Percentiles rank a stretch among this genome's conserved stretches.
phyloP scores from a whole-genome alignment of 2,113 vertebrate species.

The Phoenicopterus ruber region DNA sequence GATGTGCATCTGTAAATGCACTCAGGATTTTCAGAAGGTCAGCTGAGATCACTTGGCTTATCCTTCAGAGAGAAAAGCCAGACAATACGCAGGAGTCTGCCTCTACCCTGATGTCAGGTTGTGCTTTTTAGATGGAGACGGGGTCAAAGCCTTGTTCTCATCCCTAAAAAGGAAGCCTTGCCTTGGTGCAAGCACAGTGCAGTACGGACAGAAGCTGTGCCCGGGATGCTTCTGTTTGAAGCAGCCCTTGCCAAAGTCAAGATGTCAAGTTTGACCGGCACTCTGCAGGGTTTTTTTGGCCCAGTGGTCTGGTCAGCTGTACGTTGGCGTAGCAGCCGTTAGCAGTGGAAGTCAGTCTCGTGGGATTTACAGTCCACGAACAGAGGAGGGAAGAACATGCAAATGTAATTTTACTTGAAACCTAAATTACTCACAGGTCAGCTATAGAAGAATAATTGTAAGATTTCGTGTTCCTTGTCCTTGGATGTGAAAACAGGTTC shows the following conservation, averaged over 20 bases:
- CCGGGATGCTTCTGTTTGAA: background rate
- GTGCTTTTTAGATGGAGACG: background rate
- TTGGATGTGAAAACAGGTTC: background rate
- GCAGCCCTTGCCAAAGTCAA: background rate
- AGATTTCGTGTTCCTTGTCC: background rate
- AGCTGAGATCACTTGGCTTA: background rate
- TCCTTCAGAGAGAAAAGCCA: background rate
- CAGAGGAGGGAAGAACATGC: background rate
- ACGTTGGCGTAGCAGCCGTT: rapidly evolving
- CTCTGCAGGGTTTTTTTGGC: background rate
- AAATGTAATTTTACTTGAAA: background rate
- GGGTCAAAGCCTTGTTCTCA: background rate
- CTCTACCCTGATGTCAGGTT: background rate
- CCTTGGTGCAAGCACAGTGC: background rate
- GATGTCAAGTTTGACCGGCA: background rate
- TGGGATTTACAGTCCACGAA: background rate
- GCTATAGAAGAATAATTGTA: background rate
- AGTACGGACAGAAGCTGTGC: background rate
- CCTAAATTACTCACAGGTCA: background rate
- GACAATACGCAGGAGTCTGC: background rate
- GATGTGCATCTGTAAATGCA: background rate
- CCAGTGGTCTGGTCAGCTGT: background rate
- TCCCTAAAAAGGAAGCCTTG: background rate
- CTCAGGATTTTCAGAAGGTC: background rate
- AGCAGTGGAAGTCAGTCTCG: background rate